These are phyloP conservation scores for Xiphophorus hellerii DNA, from an alignment of 2,113 vertebrate genomes.

Conservation along the genomic window DNA sequence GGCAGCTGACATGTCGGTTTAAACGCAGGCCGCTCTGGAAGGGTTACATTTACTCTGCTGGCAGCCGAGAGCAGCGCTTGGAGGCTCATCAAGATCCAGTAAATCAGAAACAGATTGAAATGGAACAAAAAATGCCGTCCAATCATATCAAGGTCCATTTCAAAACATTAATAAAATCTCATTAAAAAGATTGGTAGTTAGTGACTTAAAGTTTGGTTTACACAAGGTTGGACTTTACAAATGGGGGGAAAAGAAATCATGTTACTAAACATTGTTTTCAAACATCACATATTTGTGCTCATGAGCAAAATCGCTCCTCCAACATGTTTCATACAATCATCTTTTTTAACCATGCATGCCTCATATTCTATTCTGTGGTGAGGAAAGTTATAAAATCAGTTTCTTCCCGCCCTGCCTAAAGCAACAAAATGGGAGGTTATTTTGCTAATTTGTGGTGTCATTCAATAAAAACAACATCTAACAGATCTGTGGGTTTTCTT, in stretches of 20 bases:
- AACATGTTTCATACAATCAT: background rate
- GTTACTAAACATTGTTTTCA: background rate
- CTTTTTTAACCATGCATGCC: conserved; percentile 5
- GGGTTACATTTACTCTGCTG: conserved; percentile 49
- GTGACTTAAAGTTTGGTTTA: background rate
- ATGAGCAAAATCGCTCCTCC: conserved; percentile 17
- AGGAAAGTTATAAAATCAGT: conserved; percentile 10
- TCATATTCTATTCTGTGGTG: conserved; percentile 3
- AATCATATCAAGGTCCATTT: conserved; percentile 38
- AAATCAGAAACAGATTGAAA: conserved; percentile 75
- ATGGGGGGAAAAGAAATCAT: background rate
- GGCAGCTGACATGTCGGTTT: conserved; percentile 48
- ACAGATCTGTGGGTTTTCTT: conserved; percentile 2
- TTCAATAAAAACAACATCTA: conserved; percentile 29
- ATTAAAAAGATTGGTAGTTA: conserved; percentile 19
- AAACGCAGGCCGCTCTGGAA: conserved; percentile 50
- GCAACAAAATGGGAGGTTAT: conserved; percentile 3
- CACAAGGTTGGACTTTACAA: background rate
- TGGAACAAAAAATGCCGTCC: conserved; percentile 57
- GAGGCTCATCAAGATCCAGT: conserved; percentile 53
- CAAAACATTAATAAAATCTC: conserved; percentile 38
- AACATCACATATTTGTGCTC: conserved; percentile 1
- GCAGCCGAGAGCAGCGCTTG: conserved; percentile 58
- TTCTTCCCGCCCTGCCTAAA: background rate
- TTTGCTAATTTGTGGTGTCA: conserved; percentile 21